Percentiles rank a stretch among this genome's conserved stretches.
Conservation (phyloP, 1,140 invertebrate species). For the Stegodyphus mimosarum region DNA sequence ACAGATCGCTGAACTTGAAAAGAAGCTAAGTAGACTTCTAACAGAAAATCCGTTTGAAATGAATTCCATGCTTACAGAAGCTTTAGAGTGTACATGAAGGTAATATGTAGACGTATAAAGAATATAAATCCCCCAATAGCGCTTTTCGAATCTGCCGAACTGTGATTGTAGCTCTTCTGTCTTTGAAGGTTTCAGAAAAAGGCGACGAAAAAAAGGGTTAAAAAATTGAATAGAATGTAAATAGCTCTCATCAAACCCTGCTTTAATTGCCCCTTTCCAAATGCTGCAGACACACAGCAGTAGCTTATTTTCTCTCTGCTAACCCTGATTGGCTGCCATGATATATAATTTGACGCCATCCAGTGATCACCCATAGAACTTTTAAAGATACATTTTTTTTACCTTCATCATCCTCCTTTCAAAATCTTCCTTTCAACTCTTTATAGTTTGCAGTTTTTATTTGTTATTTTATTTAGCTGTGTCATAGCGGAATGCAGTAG, state of each 20-base stretch:
- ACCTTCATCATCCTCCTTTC: not conserved
- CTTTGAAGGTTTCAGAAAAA: constrained; percentile 10
- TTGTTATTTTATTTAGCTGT: not conserved
- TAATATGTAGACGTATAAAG: not conserved
- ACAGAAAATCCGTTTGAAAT: not conserved
- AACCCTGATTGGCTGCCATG: constrained; percentile 16
- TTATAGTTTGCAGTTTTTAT: not conserved
- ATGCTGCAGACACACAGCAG: no score
- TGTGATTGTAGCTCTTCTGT: constrained; percentile 18
- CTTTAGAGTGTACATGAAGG: not conserved
- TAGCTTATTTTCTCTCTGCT: constrained; percentile 33
- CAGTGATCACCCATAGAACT: not conserved
- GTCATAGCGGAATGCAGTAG: not conserved
- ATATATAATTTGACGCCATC: constrained; percentile 2
- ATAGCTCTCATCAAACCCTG: constrained; percentile 41
- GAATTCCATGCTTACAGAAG: constrained; percentile 12
- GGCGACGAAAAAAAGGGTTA: not conserved
- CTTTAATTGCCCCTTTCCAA: constrained; percentile 35
- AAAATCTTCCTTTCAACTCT: constrained; percentile 16
- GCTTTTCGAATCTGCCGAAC: constrained; percentile 31
- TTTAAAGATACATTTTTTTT: not conserved
- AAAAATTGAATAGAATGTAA: constrained; percentile 39
- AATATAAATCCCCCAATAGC: not conserved
- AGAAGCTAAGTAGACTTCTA: not conserved
- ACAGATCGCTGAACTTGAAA: constrained; percentile 9